Percentiles rank a stretch among this genome's conserved stretches.
These are phyloP conservation scores for Meteorus cinctellus DNA, from an alignment of 2,888 invertebrate genomes.

Conservation along the genomic window DNA sequence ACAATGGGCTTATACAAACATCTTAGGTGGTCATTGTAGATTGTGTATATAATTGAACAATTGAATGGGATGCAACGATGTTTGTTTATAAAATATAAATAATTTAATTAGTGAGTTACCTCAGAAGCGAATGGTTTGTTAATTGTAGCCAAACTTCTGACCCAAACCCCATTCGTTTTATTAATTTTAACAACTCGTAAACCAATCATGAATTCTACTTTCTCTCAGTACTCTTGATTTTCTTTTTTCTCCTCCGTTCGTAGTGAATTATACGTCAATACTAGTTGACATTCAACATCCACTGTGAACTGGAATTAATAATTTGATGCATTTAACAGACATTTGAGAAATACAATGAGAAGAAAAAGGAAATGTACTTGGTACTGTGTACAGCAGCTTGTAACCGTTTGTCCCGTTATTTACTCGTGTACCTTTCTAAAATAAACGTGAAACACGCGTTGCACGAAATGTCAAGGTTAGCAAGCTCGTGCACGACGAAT, in stretches of 20 bases:
- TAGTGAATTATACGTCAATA: not conserved
- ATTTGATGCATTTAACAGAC: conserved; percentile 16
- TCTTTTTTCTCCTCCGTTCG: not conserved
- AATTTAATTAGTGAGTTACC: conserved; percentile 52
- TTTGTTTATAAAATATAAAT: not conserved
- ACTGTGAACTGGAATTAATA: not conserved
- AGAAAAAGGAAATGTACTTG: not conserved
- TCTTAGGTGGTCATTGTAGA: not conserved
- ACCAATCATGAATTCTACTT: conserved; percentile 44
- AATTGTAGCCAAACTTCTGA: conserved; percentile 48
- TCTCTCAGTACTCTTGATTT: not conserved
- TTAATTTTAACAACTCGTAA: conserved; percentile 24
- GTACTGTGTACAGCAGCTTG: conserved; percentile 4
- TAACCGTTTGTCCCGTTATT: conserved; percentile 44
- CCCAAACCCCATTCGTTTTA: conserved; percentile 40
- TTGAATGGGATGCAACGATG: not conserved
- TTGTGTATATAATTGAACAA: not conserved
- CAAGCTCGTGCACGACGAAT: conserved; percentile 46
- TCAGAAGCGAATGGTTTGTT: conserved; percentile 67
- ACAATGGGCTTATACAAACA: conserved; percentile 1
- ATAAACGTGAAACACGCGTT: conserved; percentile 55
- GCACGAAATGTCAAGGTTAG: conserved; percentile 66
- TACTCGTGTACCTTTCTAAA: conserved; percentile 62
- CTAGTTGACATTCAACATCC: conserved; percentile 3
- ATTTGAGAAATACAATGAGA: conserved; percentile 19